phyloP scores from a whole-genome alignment of 2,888 invertebrate species.

The Acronicta aceris region DNA sequence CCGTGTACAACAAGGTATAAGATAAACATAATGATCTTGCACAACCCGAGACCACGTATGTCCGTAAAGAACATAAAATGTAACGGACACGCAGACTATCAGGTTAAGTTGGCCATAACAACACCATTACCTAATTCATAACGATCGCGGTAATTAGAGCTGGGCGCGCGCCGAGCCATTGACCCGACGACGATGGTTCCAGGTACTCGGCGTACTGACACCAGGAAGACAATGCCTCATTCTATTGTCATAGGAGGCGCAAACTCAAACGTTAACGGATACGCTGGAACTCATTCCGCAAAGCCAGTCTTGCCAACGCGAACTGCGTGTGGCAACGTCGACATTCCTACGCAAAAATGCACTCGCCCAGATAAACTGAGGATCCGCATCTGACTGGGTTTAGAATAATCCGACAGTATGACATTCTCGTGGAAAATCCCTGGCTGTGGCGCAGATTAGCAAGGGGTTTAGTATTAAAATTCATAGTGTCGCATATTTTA shows the following conservation, averaged over 20 bases:
- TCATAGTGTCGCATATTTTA: slow-evolving; percentile 32
- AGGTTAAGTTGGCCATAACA: slow-evolving; percentile 42
- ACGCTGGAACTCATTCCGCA: slow-evolving; percentile 49
- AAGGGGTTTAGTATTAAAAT: slow-evolving; percentile 31
- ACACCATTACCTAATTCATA: slow-evolving; percentile 68
- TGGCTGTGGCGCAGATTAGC: slow-evolving; percentile 21
- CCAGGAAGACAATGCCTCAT: slow-evolving; percentile 65
- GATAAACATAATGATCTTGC: slow-evolving; percentile 36
- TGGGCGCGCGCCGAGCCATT: slow-evolving; percentile 48
- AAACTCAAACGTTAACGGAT: slow-evolving; percentile 43
- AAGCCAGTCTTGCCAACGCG: slow-evolving; percentile 41
- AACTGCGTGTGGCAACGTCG: slow-evolving; percentile 29
- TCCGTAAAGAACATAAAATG: slow-evolving; percentile 53
- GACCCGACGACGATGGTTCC: slow-evolving; percentile 54
- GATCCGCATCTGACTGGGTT: slow-evolving; percentile 31
- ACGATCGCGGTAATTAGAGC: slow-evolving; percentile 66
- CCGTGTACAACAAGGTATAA: slow-evolving; percentile 3
- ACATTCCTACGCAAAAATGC: slow-evolving; percentile 39
- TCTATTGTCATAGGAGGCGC: slow-evolving; percentile 61
- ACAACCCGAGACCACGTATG: slow-evolving; percentile 34
- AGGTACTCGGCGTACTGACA: slow-evolving; percentile 60
- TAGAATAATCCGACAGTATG: slow-evolving; percentile 23
- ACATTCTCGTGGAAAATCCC: slow-evolving; percentile 16
- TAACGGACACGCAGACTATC: slow-evolving; percentile 52
- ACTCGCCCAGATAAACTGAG: slow-evolving; percentile 12